These are phyloP conservation scores for Alces alces DNA, from an alignment of 2,113 vertebrate species.

Conservation along the genomic window DNA sequence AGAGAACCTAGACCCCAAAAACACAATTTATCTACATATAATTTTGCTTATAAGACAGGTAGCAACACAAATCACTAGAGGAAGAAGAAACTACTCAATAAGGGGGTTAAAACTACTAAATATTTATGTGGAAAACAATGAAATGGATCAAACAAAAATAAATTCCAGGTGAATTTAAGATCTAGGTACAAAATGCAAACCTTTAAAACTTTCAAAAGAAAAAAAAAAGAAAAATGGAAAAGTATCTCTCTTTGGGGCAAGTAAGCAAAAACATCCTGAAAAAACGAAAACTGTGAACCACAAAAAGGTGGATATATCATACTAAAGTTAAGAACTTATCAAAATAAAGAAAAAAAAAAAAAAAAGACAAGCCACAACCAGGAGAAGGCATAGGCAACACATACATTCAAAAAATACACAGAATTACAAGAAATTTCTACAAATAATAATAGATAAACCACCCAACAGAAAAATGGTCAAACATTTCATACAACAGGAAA, in stretches of 20 bases:
- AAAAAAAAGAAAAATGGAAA: background rate
- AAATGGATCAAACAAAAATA: background rate
- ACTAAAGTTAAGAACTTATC: background rate
- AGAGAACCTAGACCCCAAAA: background rate
- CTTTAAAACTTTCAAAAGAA: background rate
- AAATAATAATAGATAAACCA: slow-evolving; percentile 23
- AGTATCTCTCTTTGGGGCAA: background rate
- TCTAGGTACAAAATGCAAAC: background rate
- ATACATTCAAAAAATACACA: background rate
- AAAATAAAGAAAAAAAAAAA: background rate
- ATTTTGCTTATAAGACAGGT: background rate
- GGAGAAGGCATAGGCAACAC: background rate
- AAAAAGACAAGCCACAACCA: background rate
- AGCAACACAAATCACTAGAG: background rate
- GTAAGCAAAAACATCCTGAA: background rate
- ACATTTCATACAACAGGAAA: background rate
- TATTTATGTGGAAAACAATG: background rate
- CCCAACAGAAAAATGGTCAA: background rate
- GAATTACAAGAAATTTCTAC: background rate
- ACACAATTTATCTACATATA: background rate
- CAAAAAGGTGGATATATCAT: background rate
- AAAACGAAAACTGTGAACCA: background rate
- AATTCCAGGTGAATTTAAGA: background rate
- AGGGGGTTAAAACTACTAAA: background rate
- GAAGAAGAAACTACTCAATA: background rate